phyloP scores from a whole-genome alignment of 2,797 vertebrate species.

The Erithacus rubecula region DNA sequence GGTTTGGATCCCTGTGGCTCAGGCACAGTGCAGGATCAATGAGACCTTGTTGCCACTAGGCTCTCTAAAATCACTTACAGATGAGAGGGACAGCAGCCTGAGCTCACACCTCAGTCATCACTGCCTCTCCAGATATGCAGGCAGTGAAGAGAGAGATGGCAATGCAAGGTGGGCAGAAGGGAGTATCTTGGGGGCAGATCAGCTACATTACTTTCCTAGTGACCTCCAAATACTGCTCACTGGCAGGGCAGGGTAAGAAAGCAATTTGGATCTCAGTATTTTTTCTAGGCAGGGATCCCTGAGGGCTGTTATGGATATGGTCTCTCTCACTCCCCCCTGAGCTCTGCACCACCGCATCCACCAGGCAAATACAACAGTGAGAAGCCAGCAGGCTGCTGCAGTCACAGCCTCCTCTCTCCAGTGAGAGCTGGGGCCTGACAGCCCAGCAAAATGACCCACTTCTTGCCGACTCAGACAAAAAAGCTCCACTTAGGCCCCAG shows the following conservation, averaged over 20 bases:
- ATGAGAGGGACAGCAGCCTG: neutral
- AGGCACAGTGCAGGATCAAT: neutral
- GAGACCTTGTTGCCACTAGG: neutral
- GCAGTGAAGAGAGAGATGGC: neutral
- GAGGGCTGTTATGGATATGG: neutral
- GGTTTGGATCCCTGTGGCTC: neutral
- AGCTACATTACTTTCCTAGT: neutral
- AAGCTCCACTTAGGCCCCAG: conserved; percentile 75
- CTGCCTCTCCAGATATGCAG: neutral
- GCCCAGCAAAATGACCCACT: conserved; percentile 78
- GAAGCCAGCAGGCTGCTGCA: conserved; percentile 37
- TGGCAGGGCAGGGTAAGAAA: neutral
- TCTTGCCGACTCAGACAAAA: conserved; percentile 80
- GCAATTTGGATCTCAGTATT: neutral
- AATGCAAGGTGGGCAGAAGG: neutral
- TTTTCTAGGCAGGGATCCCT: neutral
- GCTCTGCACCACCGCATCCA: neutral
- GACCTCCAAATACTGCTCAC: neutral
- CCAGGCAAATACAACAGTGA: neutral
- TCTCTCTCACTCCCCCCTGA: neutral
- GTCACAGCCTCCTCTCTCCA: conserved; percentile 47
- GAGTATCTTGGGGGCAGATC: neutral
- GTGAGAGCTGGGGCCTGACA: conserved; percentile 65
- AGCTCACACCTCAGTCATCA: neutral
- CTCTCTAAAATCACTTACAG: neutral